Conservation (phyloP, 2,113 vertebrate genomes). For the Anguilla japonica region DNA sequence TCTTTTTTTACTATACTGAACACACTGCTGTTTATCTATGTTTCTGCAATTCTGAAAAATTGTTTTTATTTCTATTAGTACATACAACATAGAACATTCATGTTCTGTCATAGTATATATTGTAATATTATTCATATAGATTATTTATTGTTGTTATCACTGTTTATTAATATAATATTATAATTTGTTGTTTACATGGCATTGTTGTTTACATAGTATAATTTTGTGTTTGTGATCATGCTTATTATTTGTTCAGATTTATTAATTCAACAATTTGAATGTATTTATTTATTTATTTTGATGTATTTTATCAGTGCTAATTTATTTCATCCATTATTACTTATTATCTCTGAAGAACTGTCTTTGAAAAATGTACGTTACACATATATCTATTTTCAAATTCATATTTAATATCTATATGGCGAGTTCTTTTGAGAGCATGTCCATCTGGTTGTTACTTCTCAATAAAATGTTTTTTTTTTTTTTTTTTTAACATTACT, state of each 20-base stretch:
- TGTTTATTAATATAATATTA: too few species aligned
- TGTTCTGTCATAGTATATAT: conserved; percentile 19
- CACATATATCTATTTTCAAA: conserved; percentile 41
- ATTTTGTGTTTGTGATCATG: conserved; percentile 25
- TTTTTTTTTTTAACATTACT: too few species aligned
- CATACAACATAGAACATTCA: too few species aligned
- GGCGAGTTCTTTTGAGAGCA: neutral
- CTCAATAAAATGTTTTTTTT: neutral
- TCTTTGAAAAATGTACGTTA: neutral
- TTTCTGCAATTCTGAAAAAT: too few species aligned
- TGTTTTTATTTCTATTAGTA: neutral
- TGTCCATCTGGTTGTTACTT: neutral
- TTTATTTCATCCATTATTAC: conserved; percentile 64
- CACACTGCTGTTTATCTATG: neutral
- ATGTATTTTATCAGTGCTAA: conserved; percentile 54
- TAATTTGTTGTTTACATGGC: too few species aligned
- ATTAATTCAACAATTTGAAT: conserved; percentile 20
- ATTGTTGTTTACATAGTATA: conserved; percentile 34
- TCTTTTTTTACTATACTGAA: conserved; percentile 35
- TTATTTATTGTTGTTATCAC: conserved; percentile 27
- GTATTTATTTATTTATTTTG: conserved; percentile 41
- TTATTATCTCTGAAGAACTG: conserved; percentile 55
- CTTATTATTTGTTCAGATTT: neutral
- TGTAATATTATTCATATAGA: conserved; percentile 8
- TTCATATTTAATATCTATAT: neutral